Conservation (phyloP, 2,113 vertebrate genomes). For the Orthonyx spaldingii region DNA sequence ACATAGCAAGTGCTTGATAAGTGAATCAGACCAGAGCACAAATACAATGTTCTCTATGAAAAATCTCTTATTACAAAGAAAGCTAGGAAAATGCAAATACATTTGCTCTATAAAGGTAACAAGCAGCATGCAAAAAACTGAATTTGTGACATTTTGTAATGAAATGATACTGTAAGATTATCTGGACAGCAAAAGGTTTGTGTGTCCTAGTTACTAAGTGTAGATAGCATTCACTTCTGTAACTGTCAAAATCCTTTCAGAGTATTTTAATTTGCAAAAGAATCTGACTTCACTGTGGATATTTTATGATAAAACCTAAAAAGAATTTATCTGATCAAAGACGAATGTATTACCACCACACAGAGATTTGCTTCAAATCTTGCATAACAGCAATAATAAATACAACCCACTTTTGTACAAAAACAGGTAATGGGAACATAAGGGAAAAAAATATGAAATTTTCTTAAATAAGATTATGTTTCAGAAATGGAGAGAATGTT, state of each 20-base stretch:
- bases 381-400: slow-evolving; percentile 59
- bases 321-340: slow-evolving; percentile 66
- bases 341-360: slow-evolving; percentile 33
- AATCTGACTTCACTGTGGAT: slow-evolving; percentile 21
- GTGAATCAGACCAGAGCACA: not conserved
- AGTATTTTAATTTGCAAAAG: slow-evolving; percentile 43
- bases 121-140: not conserved
- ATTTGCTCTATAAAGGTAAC: not conserved
- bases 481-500: not conserved
- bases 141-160: slow-evolving; percentile 16
- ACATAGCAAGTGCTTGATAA: not conserved
- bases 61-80: slow-evolving; percentile 16
- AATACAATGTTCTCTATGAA: not conserved
- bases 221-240: not conserved
- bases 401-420: not conserved
- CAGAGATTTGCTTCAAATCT: slow-evolving; percentile 57
- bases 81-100: not conserved
- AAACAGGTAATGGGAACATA: slow-evolving; percentile 40
- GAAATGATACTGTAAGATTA: slow-evolving; percentile 10
- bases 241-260: slow-evolving; percentile 11
- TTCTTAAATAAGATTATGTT: not conserved
- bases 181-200: not conserved
- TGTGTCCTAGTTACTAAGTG: not conserved
- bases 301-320: slow-evolving; percentile 53
- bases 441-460: not conserved